phyloP scores from a whole-genome alignment of 2,797 vertebrate genomes.

The Malurus leucopterus region DNA sequence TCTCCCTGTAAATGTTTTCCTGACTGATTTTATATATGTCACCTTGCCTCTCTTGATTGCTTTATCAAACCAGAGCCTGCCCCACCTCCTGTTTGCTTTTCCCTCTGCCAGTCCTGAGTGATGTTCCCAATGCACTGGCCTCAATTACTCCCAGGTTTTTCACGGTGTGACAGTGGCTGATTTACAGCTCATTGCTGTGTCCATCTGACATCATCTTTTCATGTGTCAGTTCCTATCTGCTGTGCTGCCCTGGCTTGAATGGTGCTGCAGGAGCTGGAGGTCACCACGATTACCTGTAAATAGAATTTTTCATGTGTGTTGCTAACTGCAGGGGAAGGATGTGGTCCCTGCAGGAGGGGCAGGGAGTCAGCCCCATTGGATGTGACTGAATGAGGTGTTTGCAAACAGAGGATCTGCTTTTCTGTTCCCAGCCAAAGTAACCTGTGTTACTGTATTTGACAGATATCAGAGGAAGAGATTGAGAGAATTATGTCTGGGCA shows the following conservation, averaged over 20 bases:
- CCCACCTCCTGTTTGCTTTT: neutral
- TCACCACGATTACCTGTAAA: neutral
- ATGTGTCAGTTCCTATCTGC: neutral
- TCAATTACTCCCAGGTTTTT: conserved; percentile 4
- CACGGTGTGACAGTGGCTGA: neutral
- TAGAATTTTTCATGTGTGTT: neutral
- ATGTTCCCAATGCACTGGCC: neutral
- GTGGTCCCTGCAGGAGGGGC: neutral
- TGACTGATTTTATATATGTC: neutral
- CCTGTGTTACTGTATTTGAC: neutral
- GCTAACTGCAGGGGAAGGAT: neutral
- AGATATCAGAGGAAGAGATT: conserved; percentile 98
- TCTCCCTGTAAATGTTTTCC: neutral
- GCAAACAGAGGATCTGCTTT: neutral
- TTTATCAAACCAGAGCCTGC: neutral
- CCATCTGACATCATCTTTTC: conserved; percentile 3
- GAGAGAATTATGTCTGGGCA: conserved; percentile 98
- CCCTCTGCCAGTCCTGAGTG: neutral
- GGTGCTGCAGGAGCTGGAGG: neutral
- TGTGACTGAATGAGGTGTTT: rapidly evolving
- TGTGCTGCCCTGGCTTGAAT: neutral
- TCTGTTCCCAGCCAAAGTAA: neutral
- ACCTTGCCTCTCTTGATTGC: neutral
- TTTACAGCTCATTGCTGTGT: neutral
- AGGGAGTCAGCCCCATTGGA: neutral